Evolutionary conservation across 1,140 invertebrate species (phyloP), one percentile per base, ranked within the genome.

Genomic region (Centruroides sculpturatus): DNA sequence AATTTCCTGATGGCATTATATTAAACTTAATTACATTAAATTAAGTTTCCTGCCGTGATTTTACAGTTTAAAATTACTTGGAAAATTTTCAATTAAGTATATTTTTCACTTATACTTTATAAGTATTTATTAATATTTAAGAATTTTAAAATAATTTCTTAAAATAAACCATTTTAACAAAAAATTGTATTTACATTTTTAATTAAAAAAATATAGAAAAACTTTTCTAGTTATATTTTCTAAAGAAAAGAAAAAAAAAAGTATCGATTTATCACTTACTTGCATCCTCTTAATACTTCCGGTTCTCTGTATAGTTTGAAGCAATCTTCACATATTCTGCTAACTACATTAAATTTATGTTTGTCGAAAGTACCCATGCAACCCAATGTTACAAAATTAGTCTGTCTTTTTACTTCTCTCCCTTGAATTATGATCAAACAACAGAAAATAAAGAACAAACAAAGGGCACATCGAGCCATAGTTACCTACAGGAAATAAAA

Each of bases 301-400:
- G 87, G 85, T 69, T 92, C 89, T 66, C 87, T 81, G 78, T 92
- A 94, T 47, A 94, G 80, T 73, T 90, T 88, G 77, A 89, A 92
- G 74, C 90, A 93, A 74, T 93, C 90, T 74, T 92, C 88, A 75
- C 90, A 93, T 72, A 93, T 86, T 64, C 87, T 78, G 74, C 92
- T 88, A 67, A 93, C 76, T 64, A 84, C 80, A 13, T 69, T 66
- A 59, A 73, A 73, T 47, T 66, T 71, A 85, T 65, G 57, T 48
- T 68, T 68, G 59, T 74, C 71, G 75, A 89, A 92, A 61, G 89
- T 83, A 53, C 91, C 91, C 75, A 91, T 91, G 78, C 90, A 94
- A 68, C 91, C 84, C 61, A 92, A 41, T 41, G 41, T 41, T 41
- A 41, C 8, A 41, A 41, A 41, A 41, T 41, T 41, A 41, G 41